Percentiles rank a stretch among this genome's conserved stretches.
Evolutionary conservation across 2,888 invertebrate species (phyloP).

Genomic region (Zootermopsis nevadensis): DNA sequence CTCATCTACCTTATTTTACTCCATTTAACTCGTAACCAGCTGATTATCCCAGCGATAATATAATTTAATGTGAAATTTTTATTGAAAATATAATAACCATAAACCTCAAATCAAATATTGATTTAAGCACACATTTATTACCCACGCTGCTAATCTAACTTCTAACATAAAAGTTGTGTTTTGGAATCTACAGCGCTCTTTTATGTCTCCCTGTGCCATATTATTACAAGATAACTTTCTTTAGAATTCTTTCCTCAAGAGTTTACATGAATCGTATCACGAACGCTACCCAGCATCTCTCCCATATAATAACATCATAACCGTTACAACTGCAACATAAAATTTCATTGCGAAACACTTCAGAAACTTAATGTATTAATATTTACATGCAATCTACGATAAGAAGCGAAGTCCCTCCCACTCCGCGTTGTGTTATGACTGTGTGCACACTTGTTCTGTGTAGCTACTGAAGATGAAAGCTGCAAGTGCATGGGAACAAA

Average conservation of each 20-base stretch:
- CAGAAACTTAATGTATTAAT: slow-evolving; percentile 40
- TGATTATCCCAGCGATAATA: too few species aligned
- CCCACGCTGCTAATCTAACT: neutral
- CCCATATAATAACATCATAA: slow-evolving; percentile 40
- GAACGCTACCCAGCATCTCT: neutral
- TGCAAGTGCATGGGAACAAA: neutral
- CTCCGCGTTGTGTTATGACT: too few species aligned
- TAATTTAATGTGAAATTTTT: too few species aligned
- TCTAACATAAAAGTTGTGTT: neutral
- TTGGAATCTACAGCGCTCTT: neutral
- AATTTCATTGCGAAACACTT: slow-evolving; percentile 42
- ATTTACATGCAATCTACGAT: slow-evolving; percentile 31
- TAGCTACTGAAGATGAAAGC: neutral
- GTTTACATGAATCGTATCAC: slow-evolving; percentile 3
- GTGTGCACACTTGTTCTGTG: neutral
- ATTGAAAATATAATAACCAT: too few species aligned
- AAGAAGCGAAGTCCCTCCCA: neutral
- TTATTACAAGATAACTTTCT: slow-evolving; percentile 37
- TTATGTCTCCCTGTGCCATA: slow-evolving; percentile 1
- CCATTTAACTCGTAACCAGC: too few species aligned
- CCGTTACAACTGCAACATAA: slow-evolving; percentile 34
- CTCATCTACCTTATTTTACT: too few species aligned
- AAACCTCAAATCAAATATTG: too few species aligned
- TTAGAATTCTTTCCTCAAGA: neutral
- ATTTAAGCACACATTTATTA: too few species aligned